These are phyloP conservation scores for Cryptus armator DNA, from an alignment of 2,888 invertebrate genomes.

Conservation along the genomic window DNA sequence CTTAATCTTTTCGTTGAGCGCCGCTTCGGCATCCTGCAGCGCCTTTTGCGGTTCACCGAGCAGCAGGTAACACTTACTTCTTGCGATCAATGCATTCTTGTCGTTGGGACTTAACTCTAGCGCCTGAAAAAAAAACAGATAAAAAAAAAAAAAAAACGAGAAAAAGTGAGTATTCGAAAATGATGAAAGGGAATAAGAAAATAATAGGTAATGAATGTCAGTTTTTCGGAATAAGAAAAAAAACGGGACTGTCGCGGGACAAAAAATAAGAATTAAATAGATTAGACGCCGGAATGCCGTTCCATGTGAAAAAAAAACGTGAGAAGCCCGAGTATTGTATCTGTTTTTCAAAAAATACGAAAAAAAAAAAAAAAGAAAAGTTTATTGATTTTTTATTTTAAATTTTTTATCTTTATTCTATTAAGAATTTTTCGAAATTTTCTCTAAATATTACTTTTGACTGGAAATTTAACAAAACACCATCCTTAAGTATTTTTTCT, in stretches of 20 bases:
- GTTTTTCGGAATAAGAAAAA: background rate
- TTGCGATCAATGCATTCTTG: slow-evolving; percentile 93
- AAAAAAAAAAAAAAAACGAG: slow-evolving; percentile 19
- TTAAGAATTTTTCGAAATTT: too few species aligned
- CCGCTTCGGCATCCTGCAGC: slow-evolving; percentile 93
- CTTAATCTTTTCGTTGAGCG: slow-evolving; percentile 87
- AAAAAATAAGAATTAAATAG: too few species aligned
- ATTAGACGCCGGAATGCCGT: too few species aligned
- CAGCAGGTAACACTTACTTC: slow-evolving; percentile 95
- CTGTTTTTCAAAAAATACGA: too few species aligned
- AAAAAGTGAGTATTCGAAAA: background rate
- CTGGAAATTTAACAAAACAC: too few species aligned
- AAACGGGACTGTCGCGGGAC: background rate
- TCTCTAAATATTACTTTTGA: too few species aligned
- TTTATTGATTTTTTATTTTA: too few species aligned
- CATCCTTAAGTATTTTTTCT: too few species aligned
- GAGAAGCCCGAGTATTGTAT: too few species aligned
- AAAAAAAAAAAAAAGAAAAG: too few species aligned
- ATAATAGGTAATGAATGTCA: background rate
- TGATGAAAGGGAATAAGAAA: slow-evolving; percentile 7
- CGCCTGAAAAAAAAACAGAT: slow-evolving; percentile 88
- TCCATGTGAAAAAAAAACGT: too few species aligned
- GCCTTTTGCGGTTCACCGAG: slow-evolving; percentile 94
- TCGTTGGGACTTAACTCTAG: slow-evolving; percentile 94
- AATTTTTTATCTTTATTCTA: too few species aligned